A percentile compares a stretch with the other conserved stretches of the same genome.
Evolutionary conservation across 2,888 invertebrate species (phyloP).

Genomic region (Epinotia nisella): DNA sequence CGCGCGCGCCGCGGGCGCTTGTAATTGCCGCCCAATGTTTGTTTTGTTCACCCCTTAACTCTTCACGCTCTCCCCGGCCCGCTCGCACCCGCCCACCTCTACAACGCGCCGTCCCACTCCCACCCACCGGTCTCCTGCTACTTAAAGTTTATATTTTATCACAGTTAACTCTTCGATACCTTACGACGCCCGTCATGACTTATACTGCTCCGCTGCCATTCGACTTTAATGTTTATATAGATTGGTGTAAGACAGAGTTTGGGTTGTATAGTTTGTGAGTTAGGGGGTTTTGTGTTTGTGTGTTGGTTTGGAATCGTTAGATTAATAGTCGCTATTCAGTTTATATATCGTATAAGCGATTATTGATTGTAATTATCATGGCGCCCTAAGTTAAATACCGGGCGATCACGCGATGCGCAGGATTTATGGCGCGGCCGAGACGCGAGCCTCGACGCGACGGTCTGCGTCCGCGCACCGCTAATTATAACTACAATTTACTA

Average conservation of each 20-base stretch:
- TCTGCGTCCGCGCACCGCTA: constrained; percentile 33
- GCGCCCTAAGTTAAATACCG: constrained; percentile 70
- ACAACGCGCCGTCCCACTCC: constrained; percentile 49
- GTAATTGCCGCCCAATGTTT: constrained; percentile 77
- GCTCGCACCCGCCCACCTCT: constrained; percentile 26
- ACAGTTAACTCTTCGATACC: constrained; percentile 61
- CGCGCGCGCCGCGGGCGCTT: constrained; percentile 69
- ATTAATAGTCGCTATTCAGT: constrained; percentile 69
- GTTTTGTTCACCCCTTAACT: constrained; percentile 71
- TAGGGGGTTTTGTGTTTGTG: constrained; percentile 42
- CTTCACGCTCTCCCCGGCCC: constrained; percentile 52
- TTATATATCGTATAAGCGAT: constrained; percentile 62
- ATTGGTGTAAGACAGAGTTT: constrained; percentile 36
- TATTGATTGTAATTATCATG: constrained; percentile 82
- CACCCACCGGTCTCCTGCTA: constrained; percentile 60
- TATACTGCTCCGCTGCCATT: constrained; percentile 10
- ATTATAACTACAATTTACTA: constrained; percentile 26
- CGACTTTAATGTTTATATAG: constrained; percentile 42
- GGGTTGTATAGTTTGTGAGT: constrained; percentile 39
- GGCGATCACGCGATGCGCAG: constrained; percentile 67
- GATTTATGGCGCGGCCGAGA: constrained; percentile 60
- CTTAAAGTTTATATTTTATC: constrained; percentile 70
- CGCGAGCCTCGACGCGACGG: constrained; percentile 34
- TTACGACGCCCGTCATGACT: constrained; percentile 47
- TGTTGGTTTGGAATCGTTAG: constrained; percentile 53